These are phyloP conservation scores for Petrosia ficiformis DNA, from an alignment of 37 sponge, comb jelly and placozoan genomes.

Conservation along the genomic window DNA sequence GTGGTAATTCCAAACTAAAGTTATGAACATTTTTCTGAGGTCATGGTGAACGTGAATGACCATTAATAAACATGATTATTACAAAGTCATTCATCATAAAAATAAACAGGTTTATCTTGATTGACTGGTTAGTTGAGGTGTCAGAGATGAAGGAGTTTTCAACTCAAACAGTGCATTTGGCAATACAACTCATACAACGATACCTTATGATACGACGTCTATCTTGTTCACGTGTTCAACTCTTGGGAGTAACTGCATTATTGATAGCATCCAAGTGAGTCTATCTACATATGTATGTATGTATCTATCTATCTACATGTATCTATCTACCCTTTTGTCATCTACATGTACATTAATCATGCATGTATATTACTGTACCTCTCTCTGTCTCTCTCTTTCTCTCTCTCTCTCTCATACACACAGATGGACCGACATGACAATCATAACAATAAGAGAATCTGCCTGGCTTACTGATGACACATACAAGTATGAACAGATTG, in stretches of 20 bases:
- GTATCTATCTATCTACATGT: too few species aligned
- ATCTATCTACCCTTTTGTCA: too few species aligned
- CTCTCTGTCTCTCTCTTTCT: not conserved
- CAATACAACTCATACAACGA: slow-evolving; percentile 61
- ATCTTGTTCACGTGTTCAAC: slow-evolving; percentile 51
- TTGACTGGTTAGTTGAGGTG: slow-evolving; percentile 90
- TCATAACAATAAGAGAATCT: slow-evolving; percentile 77
- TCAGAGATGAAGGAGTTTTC: slow-evolving; percentile 75
- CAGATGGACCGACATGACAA: slow-evolving; percentile 40
- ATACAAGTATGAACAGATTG: slow-evolving; percentile 79
- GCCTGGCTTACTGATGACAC: slow-evolving; percentile 86
- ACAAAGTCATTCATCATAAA: too few species aligned
- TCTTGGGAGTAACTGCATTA: slow-evolving; percentile 72
- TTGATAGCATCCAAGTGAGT: slow-evolving; percentile 52
- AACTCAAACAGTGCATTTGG: slow-evolving; percentile 48
- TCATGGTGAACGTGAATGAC: too few species aligned
- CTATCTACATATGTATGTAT: not conserved
- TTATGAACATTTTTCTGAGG: too few species aligned
- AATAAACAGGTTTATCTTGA: slow-evolving; percentile 81
- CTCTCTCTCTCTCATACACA: slow-evolving; percentile 18
- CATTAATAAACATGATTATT: too few species aligned
- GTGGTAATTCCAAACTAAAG: too few species aligned
- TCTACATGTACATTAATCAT: too few species aligned
- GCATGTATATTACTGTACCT: too few species aligned
- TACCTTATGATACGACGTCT: slow-evolving; percentile 51